Evolutionary conservation across 1,140 invertebrate genomes (phyloP), one percentile per base, ranked within the genome.

Genomic region (Aethina tumida): DNA sequence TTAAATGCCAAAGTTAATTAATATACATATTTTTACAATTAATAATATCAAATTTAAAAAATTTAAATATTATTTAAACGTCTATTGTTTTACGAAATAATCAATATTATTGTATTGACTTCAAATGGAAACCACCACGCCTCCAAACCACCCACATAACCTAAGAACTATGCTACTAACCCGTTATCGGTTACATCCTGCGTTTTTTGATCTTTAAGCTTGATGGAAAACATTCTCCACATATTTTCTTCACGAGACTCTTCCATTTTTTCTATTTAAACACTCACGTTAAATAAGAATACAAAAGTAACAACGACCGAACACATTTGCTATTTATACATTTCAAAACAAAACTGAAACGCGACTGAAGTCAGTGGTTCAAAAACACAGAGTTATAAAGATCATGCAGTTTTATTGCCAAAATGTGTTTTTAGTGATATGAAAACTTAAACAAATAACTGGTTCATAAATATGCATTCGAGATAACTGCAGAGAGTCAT

Each of bases 161-260:
- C 8, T 15, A 5, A n/a, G 4, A 24, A 28, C 5, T 24, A 14
- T 10, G 10, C 15, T 27, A 19, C 27, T 21, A 4, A 43, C 41
- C 27, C 29, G 4, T 20, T 10, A 13, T 43, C 39, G 26, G 16
- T 17, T 33, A 32, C 25, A 20, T 38, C 22, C 15, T 25, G n/a
- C 6, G 18, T 10, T 24, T 27, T 36, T 40, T 37, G 35, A 17
- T 35, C 37, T 22, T 38, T 13, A 9, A 42, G 19, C 27, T 42
- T 42, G 1, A 13, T 16, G 20, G 27, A 35, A 8, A 47, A 10
- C 6, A 15, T 12, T 9, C 18, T 37, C 41, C 41, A 43, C 30
- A 43, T 38, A 9, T 36, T 15, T 18, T 34, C 21, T 37, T 30
- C 43, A 25, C 31, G 22, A 27, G 17, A 15, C 9, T 22, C 12